These are phyloP conservation scores for Heliconius eleuchia DNA, from an alignment of 1,140 invertebrate genomes.

Conservation along the genomic window DNA sequence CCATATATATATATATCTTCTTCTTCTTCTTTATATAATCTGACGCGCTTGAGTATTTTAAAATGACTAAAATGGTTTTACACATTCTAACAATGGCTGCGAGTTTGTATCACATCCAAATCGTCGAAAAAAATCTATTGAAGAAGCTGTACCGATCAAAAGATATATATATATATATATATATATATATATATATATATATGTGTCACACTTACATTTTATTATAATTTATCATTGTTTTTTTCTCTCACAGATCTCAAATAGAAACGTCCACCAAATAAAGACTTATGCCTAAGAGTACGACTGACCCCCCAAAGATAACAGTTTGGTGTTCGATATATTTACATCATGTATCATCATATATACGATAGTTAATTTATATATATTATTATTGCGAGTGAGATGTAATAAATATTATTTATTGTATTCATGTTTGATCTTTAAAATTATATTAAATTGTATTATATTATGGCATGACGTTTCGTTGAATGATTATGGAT, in stretches of 20 bases:
- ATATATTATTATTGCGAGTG: constrained; percentile 10
- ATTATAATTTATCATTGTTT: background rate
- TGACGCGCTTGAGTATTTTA: too few relatives aligned
- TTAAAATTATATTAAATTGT: background rate
- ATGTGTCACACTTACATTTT: too few relatives aligned
- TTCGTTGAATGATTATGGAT: background rate
- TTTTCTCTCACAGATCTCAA: constrained; percentile 20
- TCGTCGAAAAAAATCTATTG: too few relatives aligned
- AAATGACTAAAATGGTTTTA: too few relatives aligned
- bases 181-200: too few relatives aligned
- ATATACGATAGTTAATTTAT: background rate
- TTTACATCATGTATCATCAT: background rate
- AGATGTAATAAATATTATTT: background rate
- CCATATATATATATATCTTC: too few relatives aligned
- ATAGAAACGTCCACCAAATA: constrained; percentile 27
- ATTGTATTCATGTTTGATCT: background rate
- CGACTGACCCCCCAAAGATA: constrained; percentile 25
- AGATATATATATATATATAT: too few relatives aligned
- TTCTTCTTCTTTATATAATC: too few relatives aligned
- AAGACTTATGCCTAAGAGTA: constrained; percentile 28
- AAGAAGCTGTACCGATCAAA: too few relatives aligned
- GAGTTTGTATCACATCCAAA: too few relatives aligned
- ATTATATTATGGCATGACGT: background rate
- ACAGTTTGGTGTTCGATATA: constrained; percentile 14
- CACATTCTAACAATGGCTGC: too few relatives aligned